Percentiles rank a stretch among this genome's conserved stretches.
Evolutionary conservation across 2,113 vertebrate genomes (phyloP).

Genomic region (Oxyura jamaicensis): DNA sequence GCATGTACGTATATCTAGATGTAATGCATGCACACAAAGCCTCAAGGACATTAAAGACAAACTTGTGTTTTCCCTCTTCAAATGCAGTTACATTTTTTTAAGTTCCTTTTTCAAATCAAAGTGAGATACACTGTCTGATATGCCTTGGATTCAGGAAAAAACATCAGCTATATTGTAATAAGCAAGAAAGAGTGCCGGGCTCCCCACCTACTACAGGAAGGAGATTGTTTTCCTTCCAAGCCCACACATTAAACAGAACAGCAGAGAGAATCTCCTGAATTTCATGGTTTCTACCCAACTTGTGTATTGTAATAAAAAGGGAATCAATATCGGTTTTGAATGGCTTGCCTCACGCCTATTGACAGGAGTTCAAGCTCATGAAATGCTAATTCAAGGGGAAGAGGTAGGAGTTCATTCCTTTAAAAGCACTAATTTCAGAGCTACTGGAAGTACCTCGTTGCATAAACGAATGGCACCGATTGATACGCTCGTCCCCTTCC

Average conservation of each 20-base stretch:
- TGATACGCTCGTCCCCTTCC: background rate
- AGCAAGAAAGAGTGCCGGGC: rapidly evolving
- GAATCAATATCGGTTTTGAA: background rate
- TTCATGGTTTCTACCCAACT: background rate
- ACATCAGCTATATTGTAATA: background rate
- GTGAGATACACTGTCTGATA: background rate
- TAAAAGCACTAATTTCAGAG: background rate
- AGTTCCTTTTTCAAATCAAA: background rate
- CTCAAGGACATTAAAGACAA: background rate
- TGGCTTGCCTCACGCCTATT: background rate
- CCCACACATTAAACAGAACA: background rate
- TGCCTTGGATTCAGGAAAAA: background rate
- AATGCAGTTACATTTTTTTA: background rate
- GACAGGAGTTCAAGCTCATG: background rate
- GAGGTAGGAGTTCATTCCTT: background rate
- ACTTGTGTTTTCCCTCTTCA: background rate
- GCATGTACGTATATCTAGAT: too few relatives aligned
- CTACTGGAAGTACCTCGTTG: background rate
- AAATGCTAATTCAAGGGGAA: background rate
- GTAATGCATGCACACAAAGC: background rate
- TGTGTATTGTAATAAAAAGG: background rate
- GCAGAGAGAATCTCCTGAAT: background rate
- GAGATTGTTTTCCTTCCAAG: background rate
- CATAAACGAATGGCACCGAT: background rate
- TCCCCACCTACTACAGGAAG: background rate